Percentiles rank a stretch among this genome's conserved stretches.
These are phyloP conservation scores for Morpho deidamia DNA, from an alignment of 2,888 invertebrate species.

Conservation along the genomic window DNA sequence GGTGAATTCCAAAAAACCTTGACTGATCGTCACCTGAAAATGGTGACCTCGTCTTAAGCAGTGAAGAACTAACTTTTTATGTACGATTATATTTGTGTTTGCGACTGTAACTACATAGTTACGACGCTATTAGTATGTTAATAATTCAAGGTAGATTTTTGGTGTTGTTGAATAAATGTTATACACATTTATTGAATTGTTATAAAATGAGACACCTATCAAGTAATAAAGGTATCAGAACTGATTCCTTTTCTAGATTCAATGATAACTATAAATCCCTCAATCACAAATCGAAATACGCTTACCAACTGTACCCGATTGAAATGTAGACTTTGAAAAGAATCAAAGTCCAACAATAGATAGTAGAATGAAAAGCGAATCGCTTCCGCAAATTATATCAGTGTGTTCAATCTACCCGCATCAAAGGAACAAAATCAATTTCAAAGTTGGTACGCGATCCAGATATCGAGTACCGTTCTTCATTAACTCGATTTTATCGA, in stretches of 20 bases:
- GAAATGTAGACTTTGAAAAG: conserved; percentile 10
- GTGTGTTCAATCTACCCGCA: conserved; percentile 51
- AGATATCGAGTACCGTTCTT: conserved; percentile 66
- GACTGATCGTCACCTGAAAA: no score
- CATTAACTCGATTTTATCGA: conserved; percentile 75
- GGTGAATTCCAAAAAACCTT: no score
- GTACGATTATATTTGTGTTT: no score
- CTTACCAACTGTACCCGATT: conserved; percentile 10
- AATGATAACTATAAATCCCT: conserved; percentile 8
- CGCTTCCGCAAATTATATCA: conserved; percentile 62
- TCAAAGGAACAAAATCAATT: conserved; percentile 71
- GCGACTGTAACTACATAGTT: no score
- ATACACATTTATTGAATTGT: no score
- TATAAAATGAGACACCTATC: background rate
- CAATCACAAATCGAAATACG: conserved; percentile 10
- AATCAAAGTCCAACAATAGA: conserved; percentile 20
- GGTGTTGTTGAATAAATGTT: no score
- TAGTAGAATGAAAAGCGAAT: conserved; percentile 37
- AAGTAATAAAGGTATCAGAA: background rate
- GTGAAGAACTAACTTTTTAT: no score
- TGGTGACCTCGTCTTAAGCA: no score
- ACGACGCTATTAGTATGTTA: no score
- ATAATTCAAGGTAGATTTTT: no score
- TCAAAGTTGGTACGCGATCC: conserved; percentile 53
- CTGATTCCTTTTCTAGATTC: conserved; percentile 1